Evolutionary conservation across 1,140 invertebrate species (phyloP), one percentile per base, ranked within the genome.

Genomic region (Megathymus violae): DNA sequence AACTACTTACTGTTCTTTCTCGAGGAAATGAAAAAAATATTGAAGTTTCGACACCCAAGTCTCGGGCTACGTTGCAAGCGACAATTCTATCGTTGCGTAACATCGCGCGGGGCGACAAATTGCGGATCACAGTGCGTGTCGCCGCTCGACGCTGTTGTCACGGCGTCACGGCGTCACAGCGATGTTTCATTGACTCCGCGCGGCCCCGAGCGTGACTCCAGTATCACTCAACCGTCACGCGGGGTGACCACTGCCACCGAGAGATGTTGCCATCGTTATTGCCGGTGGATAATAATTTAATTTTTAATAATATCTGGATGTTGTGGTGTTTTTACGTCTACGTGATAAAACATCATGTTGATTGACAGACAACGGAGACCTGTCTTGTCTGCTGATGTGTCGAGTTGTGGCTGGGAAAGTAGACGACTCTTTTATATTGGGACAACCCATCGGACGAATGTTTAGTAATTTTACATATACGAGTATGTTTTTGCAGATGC

Each of bases 61-160:
- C 52, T 9, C 13, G 40, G 14, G n/a, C 5, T 9, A 64, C 66
- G 66, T 71, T 78, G 76, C 43, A 69, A 77, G 74, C 77, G 79
- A 83, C 79, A 82, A 76, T 83, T 74, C 67, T 76, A 79, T 76
- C 67, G 78, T 88, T 88, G 78, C 82, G 81, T 86, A 86, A 88
- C n/a, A n/a, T n/a, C 80, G 58, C 5, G 41, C 62, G 64, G 66
- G 71, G 75, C 71, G 76, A 76, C 78, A 85, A 86, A 84, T 86
- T 85, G 83, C 79, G 76, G 72, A 51, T 69, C 83, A 82, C 61
- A 50, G 70, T 84, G 83, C 85, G 85, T 88, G 76, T 86, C 85
- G 85, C 83, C 83, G 77, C 65, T 74, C 71, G 65, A 67, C 5
- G 19, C 27, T 31, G 27, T 31, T 31, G 27, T 31, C 27, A 31